Evolutionary conservation across 2,113 vertebrate genomes (phyloP), one percentile per base, ranked within the genome.

Genomic region (Zapus hudsonius): DNA sequence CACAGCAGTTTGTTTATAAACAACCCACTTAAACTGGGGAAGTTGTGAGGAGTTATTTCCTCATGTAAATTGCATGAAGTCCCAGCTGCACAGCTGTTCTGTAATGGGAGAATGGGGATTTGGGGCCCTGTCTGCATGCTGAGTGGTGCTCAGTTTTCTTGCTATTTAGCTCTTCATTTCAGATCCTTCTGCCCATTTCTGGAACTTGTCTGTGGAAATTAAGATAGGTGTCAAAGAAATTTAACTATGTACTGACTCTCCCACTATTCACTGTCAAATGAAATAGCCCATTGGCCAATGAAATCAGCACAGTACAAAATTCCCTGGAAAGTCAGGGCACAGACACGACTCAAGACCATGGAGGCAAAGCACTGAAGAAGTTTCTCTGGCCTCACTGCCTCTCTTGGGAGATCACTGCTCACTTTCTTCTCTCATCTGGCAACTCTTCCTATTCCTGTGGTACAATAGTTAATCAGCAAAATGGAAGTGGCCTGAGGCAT

Each of bases 1-100:
- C 79, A 10, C 25, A 16, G 38, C 20, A 31, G 76, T 70, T 47
- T 19, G 89, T 92, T 96, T 91, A 33, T 70, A 82, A 89, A 92
- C 0, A 42, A 38, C 80, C 29, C 73, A 70, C 55, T 47, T 93
- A 88, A 83, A 16, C 25, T 23, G 69, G 67, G 61, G 78, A 91
- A 89, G 79, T 92, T 2, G 6, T 0, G 55, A 25, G 40, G 40
- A 19, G 63, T 80, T 81, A 82, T 84, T 85, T 92, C 84, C 44
- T 84, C 83, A 59, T 67, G 74, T 22, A 82, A 95, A 73, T 85
- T 85, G 2, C 40, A 84, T n/a, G 42, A 72, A 76, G 78, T 40
- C n/a, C 67, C 23, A 2, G 88, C 20, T 1, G 33, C 78, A 11
- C 78, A 75, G 85, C 84, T 94, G 91, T 40, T 74, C 81, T 66